Base-by-base conservation (phyloP, 2,113 vertebrate genomes). In the Anoplopoma fimbria region DNA sequence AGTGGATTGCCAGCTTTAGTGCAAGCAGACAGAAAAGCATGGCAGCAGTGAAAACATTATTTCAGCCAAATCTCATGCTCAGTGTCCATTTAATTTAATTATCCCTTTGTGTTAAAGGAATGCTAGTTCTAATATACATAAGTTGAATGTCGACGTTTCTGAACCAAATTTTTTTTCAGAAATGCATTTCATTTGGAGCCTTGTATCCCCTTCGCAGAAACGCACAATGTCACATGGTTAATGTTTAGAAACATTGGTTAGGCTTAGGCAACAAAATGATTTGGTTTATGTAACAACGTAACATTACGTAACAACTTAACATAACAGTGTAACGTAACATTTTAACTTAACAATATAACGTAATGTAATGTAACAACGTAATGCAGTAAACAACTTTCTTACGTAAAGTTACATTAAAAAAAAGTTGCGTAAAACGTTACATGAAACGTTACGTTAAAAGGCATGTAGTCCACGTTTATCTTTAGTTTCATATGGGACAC, bases 11-110 rank as follows among this genome's bases (percentile, higher is more conserved):
- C 71, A 64, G 33, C 25, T 15, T 27, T 36, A 1, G 57, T 65
- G 27, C 4, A 36, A 58, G 38, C 42, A 19, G 47, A 68, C 74
- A 73, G 36, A 58, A n/a, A 47, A 53, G 57, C 73, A 78, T 3
- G 49, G 34, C 33, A 9, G 69, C 36, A 47, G 25, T 29, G 51
- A 51, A 38, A 58, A 27, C 31, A 27, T 14, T 27, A 15, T 33
- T 21, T 4, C 29, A 47, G 25, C 29, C 38, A 6, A 3, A 60
- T 58, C 15, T 63, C 70, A 29, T 14, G 38, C 40, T 49, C 67
- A 12, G 23, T 34, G 40, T 74, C 49, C 27, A 40, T 40, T 42
- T 34, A 14, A 9, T 53, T 40, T 33, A 8, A 60, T 69, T 79
- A 47, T 55, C 51, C 42, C 40, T 10, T 10, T 51, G 23, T 61